Percentiles rank a stretch among this genome's conserved stretches.
These are phyloP conservation scores for Xenus cinereus DNA, from an alignment of 2,113 vertebrate genomes.

Conservation along the genomic window DNA sequence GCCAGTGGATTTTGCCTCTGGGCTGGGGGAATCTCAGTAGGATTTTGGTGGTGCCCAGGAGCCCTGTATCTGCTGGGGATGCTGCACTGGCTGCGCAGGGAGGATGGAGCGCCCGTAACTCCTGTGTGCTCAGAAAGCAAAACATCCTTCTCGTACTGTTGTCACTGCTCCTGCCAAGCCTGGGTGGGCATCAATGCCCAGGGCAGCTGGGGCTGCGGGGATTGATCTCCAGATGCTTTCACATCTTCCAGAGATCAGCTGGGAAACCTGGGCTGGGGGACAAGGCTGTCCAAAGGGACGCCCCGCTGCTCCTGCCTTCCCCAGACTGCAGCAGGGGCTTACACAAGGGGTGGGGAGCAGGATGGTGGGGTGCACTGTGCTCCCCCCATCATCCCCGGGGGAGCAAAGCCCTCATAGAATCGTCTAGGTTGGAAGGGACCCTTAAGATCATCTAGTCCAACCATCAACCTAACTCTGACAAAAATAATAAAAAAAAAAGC, in stretches of 20 bases:
- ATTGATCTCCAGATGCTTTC: background rate
- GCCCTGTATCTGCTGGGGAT: background rate
- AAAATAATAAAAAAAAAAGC: no score
- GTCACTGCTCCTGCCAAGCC: background rate
- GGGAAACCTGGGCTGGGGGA: background rate
- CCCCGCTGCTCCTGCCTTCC: background rate
- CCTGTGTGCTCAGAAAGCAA: background rate
- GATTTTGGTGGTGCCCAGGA: background rate
- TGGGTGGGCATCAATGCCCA: background rate
- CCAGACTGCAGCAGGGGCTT: background rate
- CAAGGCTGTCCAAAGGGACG: background rate
- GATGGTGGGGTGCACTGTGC: background rate
- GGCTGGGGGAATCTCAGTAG: background rate
- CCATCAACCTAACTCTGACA: no score
- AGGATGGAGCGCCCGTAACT: background rate
- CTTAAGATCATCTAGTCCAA: no score
- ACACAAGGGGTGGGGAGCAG: background rate
- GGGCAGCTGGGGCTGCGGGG: accelerated
- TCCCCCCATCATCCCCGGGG: background rate
- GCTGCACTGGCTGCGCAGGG: background rate
- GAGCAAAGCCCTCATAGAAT: background rate
- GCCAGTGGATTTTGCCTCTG: background rate
- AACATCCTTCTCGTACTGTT: background rate
- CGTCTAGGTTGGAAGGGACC: no score
- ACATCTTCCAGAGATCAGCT: background rate